Base-by-base conservation (phyloP, 2,797 vertebrate species). In the Capromys pilorides region DNA sequence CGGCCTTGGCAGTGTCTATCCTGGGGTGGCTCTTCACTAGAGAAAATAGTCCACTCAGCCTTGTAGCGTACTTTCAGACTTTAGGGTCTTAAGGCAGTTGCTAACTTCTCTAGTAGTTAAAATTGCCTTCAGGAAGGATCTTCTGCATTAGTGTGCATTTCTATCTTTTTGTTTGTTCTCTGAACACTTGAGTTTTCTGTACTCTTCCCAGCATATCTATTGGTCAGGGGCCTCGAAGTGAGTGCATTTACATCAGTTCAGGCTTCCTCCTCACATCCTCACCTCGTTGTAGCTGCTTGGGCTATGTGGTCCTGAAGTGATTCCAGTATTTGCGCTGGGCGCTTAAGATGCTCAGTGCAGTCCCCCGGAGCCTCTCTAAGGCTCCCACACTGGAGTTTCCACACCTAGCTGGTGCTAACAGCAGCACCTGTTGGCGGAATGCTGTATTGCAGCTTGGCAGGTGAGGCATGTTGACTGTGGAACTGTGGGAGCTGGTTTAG, bases 401-500 rank as follows among this genome's bases (percentile, higher is more conserved):
- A 31, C 24, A 5, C 33, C 45, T 24, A 2, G 45, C 31, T 64
- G 45, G 67, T 26, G 6, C 54, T 73, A 49, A 61, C 73, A 14
- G 6, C 13, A 45, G 33, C 88, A 39, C 81, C 94, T 96, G 86
- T 94, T 89, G 93, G 91, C 36, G 10, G 69, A 78, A 41, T 6
- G 0, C 24, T 49, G 2, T 11, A 64, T 51, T 93, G 84, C 81
- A 89, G 78, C 59, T 18, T 51, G 6, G 14, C 9, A 11, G 54
- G 7, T 49, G 86, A 81, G 77, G 86, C 36, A 36, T 49, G 75
- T 75, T 54, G 18, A 4, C 5, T 7, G 51, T 21, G 31, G n/a
- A 71, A n/a, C 54, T 66, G 82, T 1, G 19, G 75, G 41, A 71
- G 90, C 92, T 88, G 31, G 73, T 41, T 69, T 94, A 93, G 95